phyloP scores from a whole-genome alignment of 2,113 vertebrate genomes.

The Menura novaehollandiae region DNA sequence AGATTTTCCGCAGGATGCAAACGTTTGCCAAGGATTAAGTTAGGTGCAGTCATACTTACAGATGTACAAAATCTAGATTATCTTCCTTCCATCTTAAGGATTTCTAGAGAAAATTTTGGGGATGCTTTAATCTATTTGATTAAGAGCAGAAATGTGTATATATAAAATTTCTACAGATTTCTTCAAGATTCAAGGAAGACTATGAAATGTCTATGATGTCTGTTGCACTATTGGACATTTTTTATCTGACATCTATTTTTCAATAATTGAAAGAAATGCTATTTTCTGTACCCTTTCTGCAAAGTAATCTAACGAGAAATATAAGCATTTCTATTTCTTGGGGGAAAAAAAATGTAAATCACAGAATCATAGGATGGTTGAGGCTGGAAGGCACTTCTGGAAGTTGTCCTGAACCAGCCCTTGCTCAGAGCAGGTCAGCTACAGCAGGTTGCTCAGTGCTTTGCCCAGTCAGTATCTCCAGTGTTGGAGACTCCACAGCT shows the following conservation, averaged over 20 bases:
- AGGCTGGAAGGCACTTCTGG: not conserved
- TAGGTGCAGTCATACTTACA: not conserved
- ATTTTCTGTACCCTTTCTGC: not conserved
- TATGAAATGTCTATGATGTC: not conserved
- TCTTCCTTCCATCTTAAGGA: not conserved
- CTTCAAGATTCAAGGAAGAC: not conserved
- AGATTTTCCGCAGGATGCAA: not conserved
- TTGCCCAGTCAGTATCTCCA: not conserved
- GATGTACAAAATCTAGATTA: not conserved
- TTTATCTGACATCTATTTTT: not conserved
- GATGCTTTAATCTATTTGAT: not conserved
- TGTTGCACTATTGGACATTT: not conserved
- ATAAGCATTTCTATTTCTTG: not conserved
- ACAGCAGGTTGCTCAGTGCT: not conserved
- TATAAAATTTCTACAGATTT: not conserved
- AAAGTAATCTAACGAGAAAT: not conserved
- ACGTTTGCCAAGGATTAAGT: not conserved
- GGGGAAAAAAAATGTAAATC: rapidly evolving
- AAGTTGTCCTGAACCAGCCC: not conserved
- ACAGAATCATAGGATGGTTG: not conserved
- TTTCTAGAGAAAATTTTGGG: not conserved
- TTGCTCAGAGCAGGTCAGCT: not conserved
- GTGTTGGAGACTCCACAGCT: not conserved
- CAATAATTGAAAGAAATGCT: not conserved
- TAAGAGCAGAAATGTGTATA: not conserved